Conservation (phyloP, 2,888 invertebrate species). For the Polydrusus pterygomalis region DNA sequence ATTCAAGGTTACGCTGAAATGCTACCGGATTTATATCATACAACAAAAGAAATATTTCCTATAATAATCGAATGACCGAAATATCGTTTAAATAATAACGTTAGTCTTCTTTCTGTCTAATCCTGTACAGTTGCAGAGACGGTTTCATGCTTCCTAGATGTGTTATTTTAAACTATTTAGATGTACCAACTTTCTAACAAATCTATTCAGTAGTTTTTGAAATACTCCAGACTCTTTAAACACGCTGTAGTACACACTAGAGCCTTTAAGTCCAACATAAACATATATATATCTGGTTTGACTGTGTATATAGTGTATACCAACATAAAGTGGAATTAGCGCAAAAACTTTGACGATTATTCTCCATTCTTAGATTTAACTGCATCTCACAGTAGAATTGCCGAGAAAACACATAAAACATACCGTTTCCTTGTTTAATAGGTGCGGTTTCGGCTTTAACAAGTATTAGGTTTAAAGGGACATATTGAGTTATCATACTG, state of each 20-base stretch:
- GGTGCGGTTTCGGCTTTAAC: constrained; percentile 20
- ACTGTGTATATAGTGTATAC: neutral
- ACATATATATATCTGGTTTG: constrained; percentile 6
- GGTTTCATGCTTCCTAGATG: too few species aligned
- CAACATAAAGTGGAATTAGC: constrained; percentile 10
- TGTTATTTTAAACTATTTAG: too few species aligned
- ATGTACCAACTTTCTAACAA: too few species aligned
- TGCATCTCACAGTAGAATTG: constrained; percentile 35
- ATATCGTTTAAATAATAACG: too few species aligned
- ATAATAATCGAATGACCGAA: too few species aligned
- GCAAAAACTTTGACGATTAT: constrained; percentile 17
- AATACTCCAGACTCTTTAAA: too few species aligned
- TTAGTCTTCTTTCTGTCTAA: too few species aligned
- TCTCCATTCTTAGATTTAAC: constrained; percentile 25
- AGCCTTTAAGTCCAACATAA: neutral
- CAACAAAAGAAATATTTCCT: too few species aligned
- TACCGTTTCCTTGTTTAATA: constrained; percentile 31
- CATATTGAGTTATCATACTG: neutral
- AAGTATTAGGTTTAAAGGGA: neutral
- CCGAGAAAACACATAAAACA: constrained; percentile 19
- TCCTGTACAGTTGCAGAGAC: too few species aligned
- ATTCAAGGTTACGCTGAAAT: too few species aligned
- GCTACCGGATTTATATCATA: too few species aligned
- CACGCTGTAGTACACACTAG: neutral
- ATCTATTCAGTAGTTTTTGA: too few species aligned